Base-by-base conservation (phyloP, 2,113 vertebrate species). In the Dasypus novemcinctus region DNA sequence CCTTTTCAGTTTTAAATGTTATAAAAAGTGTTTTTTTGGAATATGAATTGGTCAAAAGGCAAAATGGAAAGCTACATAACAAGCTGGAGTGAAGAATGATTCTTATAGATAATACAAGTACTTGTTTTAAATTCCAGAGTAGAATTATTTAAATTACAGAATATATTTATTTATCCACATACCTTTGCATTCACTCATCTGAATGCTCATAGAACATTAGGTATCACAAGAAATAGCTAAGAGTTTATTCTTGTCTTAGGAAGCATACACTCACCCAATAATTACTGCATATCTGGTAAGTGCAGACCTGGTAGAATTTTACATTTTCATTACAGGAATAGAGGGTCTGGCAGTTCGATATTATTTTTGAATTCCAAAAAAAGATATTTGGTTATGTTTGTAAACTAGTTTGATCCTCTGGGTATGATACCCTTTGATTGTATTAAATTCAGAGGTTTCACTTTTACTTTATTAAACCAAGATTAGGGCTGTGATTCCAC, bases 201-300 rank as follows among this genome's bases (percentile, higher is more conserved):
- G 6, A 49, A 59, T 0, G 46, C 14, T 33, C 3, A 2, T 10
- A 46, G 63, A 15, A 6, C 0, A 0, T 20, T 1, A 57, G 71
- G 23, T 18, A 0, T 33, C 38, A 27, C 1, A 6, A 41, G 59
- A 23, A 17, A 23, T 31, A 23, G 2, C 1, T 5, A 15, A 1
- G 68, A 4, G 1, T 1, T 1, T 20, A 10, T 0, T 0, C 6
- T 1, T 23, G 20, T 49, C 36, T 59, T 29, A 0, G 49, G 23
- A 41, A 20, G 2, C 63, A 43, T 8, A 10, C 4, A 0, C 1
- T 33, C 20, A 15, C 1, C 33, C 41, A 31, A 0, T 0, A 3
- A 54, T 20, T 31, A 43, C 1, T 11, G 20, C 31, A 2, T 11
- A 15, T 49, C 18, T 57, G 27, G 27, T 12, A 12, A 38, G 63